These are phyloP conservation scores for Seira sanloemensis DNA, from an alignment of 2,888 invertebrate genomes.

Conservation along the genomic window DNA sequence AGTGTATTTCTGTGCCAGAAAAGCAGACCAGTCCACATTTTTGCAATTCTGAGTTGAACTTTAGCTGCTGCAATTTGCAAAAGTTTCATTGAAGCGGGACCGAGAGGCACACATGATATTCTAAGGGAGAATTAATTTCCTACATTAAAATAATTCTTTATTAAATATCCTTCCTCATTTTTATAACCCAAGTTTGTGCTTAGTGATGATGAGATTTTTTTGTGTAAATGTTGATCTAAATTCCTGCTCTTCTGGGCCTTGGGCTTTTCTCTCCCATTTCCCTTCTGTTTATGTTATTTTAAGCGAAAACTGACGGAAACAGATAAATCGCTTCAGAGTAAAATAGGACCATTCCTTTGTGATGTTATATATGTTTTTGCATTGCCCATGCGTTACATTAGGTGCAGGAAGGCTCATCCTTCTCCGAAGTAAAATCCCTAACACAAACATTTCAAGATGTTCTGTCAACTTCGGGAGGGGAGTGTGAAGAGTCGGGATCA, in stretches of 20 bases:
- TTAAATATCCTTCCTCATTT: neutral
- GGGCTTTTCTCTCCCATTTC: neutral
- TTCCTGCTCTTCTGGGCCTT: neutral
- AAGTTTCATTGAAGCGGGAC: neutral
- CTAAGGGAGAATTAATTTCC: neutral
- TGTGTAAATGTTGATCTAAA: conserved; percentile 1
- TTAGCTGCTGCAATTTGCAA: no score
- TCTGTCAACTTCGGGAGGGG: conserved; percentile 63
- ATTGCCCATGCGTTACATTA: conserved; percentile 32
- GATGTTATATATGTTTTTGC: conserved; percentile 21
- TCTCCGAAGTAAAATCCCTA: conserved; percentile 68
- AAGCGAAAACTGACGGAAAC: neutral
- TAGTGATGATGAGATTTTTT: neutral
- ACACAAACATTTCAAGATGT: conserved; percentile 72
- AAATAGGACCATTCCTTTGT: neutral
- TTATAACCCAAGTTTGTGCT: neutral
- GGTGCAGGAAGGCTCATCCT: conserved; percentile 67
- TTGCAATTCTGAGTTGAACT: no score
- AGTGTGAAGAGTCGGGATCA: neutral
- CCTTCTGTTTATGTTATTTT: neutral
- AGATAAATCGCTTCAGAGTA: neutral
- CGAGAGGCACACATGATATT: neutral
- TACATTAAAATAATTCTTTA: neutral
- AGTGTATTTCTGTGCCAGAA: no score
- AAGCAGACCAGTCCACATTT: no score